Percentiles rank a stretch among this genome's conserved stretches.
Evolutionary conservation across 2,888 invertebrate genomes (phyloP).

Genomic region (Salpingus planirostris): DNA sequence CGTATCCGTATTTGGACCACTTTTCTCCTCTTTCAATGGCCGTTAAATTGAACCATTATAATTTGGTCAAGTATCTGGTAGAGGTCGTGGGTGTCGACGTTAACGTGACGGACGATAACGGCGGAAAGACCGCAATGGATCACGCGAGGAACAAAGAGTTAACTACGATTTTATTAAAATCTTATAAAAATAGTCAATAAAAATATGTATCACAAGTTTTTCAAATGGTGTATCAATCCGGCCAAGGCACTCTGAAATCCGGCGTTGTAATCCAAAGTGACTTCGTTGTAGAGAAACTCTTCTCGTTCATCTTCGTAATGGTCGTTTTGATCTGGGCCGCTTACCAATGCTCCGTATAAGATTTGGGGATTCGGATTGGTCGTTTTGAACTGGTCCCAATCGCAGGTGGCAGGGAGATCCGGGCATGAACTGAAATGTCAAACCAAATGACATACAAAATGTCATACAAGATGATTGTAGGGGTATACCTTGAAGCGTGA

Average conservation of each 20-base stretch:
- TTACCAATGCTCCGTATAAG: constrained; percentile 48
- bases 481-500: constrained; percentile 44
- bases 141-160: too few relatives aligned
- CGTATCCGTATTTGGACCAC: too few relatives aligned
- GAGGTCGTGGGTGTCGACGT: too few relatives aligned
- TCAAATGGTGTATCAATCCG: constrained; percentile 44
- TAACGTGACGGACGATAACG: too few relatives aligned
- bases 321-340: constrained; percentile 48
- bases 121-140: too few relatives aligned
- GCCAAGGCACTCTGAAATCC: constrained; percentile 48
- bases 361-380: constrained; percentile 45
- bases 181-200: too few relatives aligned
- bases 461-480: neutral
- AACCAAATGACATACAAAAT: neutral
- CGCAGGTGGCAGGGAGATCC: constrained; percentile 42
- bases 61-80: too few relatives aligned
- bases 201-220: too few relatives aligned
- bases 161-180: too few relatives aligned
- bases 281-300: constrained; percentile 48
- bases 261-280: constrained; percentile 49
- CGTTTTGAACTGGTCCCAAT: constrained; percentile 42
- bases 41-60: too few relatives aligned
- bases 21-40: too few relatives aligned
- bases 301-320: constrained; percentile 45
- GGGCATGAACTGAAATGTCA: constrained; percentile 43